Percentiles rank a stretch among this genome's conserved stretches.
Conservation (phyloP, 1,140 invertebrate genomes). For the Rhyacophila brunnea region DNA sequence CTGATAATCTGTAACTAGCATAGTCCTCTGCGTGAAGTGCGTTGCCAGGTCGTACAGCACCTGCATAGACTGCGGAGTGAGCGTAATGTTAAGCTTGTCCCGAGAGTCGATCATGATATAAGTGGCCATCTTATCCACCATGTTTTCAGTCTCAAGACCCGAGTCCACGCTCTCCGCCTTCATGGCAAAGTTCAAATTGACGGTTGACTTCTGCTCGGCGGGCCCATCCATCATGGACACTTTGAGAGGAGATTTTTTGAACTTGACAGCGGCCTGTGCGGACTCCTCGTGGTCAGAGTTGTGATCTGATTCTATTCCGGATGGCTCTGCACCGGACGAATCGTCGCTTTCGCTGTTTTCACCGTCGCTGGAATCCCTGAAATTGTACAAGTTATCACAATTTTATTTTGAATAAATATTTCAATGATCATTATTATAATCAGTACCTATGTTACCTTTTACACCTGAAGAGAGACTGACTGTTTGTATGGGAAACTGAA, state of each 20-base stretch:
- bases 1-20: conserved; percentile 40
- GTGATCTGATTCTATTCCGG: conserved; percentile 47
- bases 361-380: conserved; percentile 71
- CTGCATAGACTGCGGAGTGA: conserved; percentile 63
- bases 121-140: conserved; percentile 55
- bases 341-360: conserved; percentile 71
- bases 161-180: conserved; percentile 47
- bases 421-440: too few relatives aligned
- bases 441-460: too few relatives aligned
- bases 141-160: conserved; percentile 50
- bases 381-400: too few relatives aligned
- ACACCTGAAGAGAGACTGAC: too few relatives aligned
- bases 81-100: conserved; percentile 66
- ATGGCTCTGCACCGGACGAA: conserved; percentile 63
- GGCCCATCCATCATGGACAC: conserved; percentile 11
- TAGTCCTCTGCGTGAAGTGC: conserved; percentile 52
- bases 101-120: conserved; percentile 69
- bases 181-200: conserved; percentile 26
- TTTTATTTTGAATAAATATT: too few relatives aligned
- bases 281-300: conserved; percentile 42
- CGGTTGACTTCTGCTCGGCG: conserved; percentile 2
- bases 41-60: conserved; percentile 61
- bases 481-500: too few relatives aligned
- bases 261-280: conserved; percentile 28
- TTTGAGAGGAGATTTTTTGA: conserved; percentile 28